Base-by-base conservation (phyloP, 2,113 vertebrate genomes). In the Artemisiospiza belli region DNA sequence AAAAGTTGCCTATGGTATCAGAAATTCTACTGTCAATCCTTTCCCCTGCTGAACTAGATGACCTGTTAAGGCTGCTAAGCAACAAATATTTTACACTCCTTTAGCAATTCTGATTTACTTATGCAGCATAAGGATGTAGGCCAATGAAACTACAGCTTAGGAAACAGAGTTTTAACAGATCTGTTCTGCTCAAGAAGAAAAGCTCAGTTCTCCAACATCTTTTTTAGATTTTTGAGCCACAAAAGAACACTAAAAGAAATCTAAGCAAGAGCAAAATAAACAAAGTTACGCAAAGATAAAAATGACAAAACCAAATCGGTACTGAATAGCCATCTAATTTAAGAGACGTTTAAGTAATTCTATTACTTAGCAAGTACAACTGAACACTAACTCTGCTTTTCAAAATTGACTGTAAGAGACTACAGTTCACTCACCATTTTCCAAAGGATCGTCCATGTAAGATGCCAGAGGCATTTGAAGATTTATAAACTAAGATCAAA, bases 401-500 rank as follows among this genome's bases (percentile, higher is more conserved):
- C 35, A 77, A 73, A 89, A 69, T 0, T 2, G 25, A 58, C 19
- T 52, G 14, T 28, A 68, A 90, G 25, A 68, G 49, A 28, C 41
- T 19, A 47, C 27, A 75, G 7, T 72, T 35, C 83, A 37, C 11
- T 19, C 39, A 83, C 6, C 18, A 44, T 70, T 86, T 94, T 43
- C 47, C 25, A 81, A 81, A 90, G 35, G 28, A 80, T 55, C 0
- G 0, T 14, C 0, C 6, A 22, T 16, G 0, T 4, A 73, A 95
- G 24, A 44, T 46, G 63, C 17, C 30, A 83, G 55, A 83, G 46
- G 19, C 17, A 66, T 33, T 0, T 52, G 31, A 27, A 61, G 15
- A 91, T 44, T 28, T 44, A 77, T 13, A 17, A 81, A 69, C 28
- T 17, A 58, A 89, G 33, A 86, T 20, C 9, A 7, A 83, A 58